These are phyloP conservation scores for Agrochola lota DNA, from an alignment of 2,888 invertebrate species.

Conservation along the genomic window DNA sequence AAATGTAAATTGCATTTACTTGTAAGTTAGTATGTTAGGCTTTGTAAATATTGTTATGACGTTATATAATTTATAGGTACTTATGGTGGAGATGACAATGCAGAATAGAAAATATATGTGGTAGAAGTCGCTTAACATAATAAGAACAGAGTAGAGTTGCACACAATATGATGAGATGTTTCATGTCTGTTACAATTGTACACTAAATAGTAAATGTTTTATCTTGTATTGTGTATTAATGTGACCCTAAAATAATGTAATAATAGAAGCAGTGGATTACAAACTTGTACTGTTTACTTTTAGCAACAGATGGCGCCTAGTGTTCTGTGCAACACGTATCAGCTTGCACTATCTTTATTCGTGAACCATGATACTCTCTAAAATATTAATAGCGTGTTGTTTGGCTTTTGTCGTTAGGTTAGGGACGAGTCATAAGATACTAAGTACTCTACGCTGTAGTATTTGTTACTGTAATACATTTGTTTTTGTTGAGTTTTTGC, in stretches of 20 bases:
- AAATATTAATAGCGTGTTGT: slow-evolving; percentile 82
- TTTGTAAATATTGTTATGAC: slow-evolving; percentile 91
- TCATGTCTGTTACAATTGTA: slow-evolving; percentile 84
- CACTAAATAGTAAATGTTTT: slow-evolving; percentile 86
- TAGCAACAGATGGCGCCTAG: slow-evolving; percentile 45
- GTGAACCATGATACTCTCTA: slow-evolving; percentile 74
- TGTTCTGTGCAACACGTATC: slow-evolving; percentile 60
- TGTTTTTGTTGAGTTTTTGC: slow-evolving; percentile 90
- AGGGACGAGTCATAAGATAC: slow-evolving; percentile 83
- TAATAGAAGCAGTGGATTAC: slow-evolving; percentile 65
- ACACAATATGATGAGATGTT: slow-evolving; percentile 80
- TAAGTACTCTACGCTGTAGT: slow-evolving; percentile 83
- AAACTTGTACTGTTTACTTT: slow-evolving; percentile 63
- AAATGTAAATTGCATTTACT: slow-evolving; percentile 89
- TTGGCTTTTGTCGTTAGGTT: slow-evolving; percentile 90
- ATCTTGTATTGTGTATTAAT: slow-evolving; percentile 87
- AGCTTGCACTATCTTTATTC: slow-evolving; percentile 65
- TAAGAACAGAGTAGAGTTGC: slow-evolving; percentile 84
- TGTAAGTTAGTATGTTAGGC: slow-evolving; percentile 89
- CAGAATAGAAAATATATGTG: slow-evolving; percentile 84
- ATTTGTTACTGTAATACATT: slow-evolving; percentile 85
- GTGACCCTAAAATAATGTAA: slow-evolving; percentile 76
- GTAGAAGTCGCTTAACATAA: slow-evolving; percentile 84
- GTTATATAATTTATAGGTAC: slow-evolving; percentile 91
- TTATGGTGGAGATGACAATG: slow-evolving; percentile 82